Evolutionary conservation across 2,113 vertebrate species (phyloP).

Genomic region (Cathartes aura): DNA sequence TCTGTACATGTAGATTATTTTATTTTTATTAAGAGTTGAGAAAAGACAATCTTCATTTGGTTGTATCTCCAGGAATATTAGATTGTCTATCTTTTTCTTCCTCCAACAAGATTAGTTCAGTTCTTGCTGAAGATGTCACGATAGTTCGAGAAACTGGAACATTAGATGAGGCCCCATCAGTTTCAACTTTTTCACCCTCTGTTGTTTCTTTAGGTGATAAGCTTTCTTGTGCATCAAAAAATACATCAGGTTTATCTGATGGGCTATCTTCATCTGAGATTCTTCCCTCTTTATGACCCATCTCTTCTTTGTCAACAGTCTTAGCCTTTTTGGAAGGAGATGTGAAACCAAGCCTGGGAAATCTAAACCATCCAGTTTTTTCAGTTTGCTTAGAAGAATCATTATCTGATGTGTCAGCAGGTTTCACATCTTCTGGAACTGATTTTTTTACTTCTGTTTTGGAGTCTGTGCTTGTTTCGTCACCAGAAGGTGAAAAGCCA

Average conservation of each 20-base stretch:
- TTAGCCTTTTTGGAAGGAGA: conserved; percentile 66
- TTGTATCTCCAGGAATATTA: background rate
- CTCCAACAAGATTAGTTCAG: conserved; percentile 65
- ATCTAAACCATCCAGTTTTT: conserved; percentile 75
- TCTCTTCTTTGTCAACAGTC: background rate
- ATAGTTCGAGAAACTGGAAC: background rate
- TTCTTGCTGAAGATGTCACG: conserved; percentile 61
- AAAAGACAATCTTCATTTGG: conserved; percentile 23
- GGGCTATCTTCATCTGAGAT: conserved; percentile 60
- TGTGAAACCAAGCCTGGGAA: conserved; percentile 80
- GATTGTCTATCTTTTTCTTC: background rate
- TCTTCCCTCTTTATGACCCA: background rate
- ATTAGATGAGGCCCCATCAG: background rate
- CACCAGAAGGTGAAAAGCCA: conserved; percentile 71
- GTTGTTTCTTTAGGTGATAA: conserved; percentile 62
- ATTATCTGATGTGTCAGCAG: background rate
- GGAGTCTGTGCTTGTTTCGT: conserved; percentile 2
- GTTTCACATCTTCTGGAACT: conserved; percentile 33
- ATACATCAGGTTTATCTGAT: conserved; percentile 58
- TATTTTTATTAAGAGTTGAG: background rate
- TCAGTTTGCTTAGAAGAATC: conserved; percentile 56
- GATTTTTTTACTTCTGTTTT: background rate
- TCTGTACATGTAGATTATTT: background rate
- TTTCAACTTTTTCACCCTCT: background rate
- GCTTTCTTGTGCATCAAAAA: conserved; percentile 74